phyloP scores from a whole-genome alignment of 92 coral and sea anemone genomes.

The Epizoanthus ramosus region DNA sequence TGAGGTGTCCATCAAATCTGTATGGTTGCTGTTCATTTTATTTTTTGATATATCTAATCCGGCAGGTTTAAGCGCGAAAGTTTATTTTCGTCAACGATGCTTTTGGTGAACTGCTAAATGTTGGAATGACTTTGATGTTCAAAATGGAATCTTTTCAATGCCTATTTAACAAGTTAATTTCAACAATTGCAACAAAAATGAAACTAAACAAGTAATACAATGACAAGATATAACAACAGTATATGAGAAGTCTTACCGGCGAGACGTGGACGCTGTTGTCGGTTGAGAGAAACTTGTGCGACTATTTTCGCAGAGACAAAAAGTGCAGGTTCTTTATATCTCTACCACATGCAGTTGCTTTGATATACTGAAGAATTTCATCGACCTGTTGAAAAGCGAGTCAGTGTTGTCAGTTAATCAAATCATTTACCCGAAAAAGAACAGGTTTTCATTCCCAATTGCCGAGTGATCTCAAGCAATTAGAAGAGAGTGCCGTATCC shows the following conservation, averaged over 20 bases:
- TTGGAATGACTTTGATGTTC: no score
- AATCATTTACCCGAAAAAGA: slow-evolving; percentile 4
- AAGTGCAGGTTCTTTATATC: background rate
- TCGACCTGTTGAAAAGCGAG: background rate
- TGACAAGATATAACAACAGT: background rate
- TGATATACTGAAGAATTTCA: background rate
- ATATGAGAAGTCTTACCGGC: background rate
- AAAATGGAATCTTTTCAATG: no score
- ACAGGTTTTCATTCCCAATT: slow-evolving; percentile 29
- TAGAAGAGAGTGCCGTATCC: background rate
- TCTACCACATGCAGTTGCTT: background rate
- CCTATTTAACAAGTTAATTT: background rate
- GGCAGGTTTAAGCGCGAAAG: no score
- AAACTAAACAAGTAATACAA: no score
- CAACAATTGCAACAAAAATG: background rate
- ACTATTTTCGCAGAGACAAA: background rate
- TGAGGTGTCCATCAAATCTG: no score
- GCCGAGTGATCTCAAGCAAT: slow-evolving; percentile 21
- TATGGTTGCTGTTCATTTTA: no score
- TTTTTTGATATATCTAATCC: no score
- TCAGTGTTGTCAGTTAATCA: background rate
- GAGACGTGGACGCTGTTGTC: background rate
- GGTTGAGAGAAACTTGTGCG: background rate
- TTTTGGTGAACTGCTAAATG: no score
- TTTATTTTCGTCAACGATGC: no score